A percentile compares a stretch with the other conserved stretches of the same genome.
phyloP scores from a whole-genome alignment of 1,140 invertebrate species.

The Pteromalus puparum region DNA sequence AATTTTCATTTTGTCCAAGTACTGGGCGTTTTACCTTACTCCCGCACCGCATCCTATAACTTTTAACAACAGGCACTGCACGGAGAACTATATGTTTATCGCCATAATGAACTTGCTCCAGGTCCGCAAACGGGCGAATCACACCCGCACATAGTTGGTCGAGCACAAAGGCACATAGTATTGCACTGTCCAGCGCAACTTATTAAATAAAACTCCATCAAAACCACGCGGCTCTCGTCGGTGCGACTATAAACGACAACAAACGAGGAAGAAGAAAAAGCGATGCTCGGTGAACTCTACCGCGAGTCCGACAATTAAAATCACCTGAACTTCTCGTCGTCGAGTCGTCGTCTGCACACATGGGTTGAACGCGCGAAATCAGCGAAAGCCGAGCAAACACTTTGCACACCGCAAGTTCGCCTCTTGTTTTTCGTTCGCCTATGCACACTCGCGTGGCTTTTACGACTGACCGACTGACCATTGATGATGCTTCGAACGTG shows the following conservation, averaged over 20 bases:
- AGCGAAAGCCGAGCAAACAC: slow-evolving; percentile 41
- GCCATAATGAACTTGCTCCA: slow-evolving; percentile 6
- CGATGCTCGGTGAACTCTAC: not conserved
- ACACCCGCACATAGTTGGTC: not conserved
- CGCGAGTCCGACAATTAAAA: slow-evolving; percentile 32
- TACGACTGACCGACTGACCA: not conserved
- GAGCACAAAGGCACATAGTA: slow-evolving; percentile 7
- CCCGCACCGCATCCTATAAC: too few relatives aligned
- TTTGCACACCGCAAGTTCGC: not conserved
- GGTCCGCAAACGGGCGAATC: not conserved
- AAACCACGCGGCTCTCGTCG: not conserved
- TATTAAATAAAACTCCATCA: slow-evolving; percentile 43
- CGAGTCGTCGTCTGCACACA: not conserved
- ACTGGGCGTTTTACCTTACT: too few relatives aligned
- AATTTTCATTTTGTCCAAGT: too few relatives aligned
- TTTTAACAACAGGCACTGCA: too few relatives aligned
- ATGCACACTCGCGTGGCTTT: too few relatives aligned
- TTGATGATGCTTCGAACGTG: not conserved
- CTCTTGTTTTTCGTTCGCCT: slow-evolving; percentile 6
- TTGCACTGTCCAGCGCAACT: too few relatives aligned
- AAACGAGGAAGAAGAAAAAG: slow-evolving; percentile 6
- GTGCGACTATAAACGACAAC: not conserved
- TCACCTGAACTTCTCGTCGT: slow-evolving; percentile 28
- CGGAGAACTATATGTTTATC: too few relatives aligned
- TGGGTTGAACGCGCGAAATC: slow-evolving; percentile 12